phyloP scores from a whole-genome alignment of 1,140 invertebrate genomes.

The Arctopsyche grandis region DNA sequence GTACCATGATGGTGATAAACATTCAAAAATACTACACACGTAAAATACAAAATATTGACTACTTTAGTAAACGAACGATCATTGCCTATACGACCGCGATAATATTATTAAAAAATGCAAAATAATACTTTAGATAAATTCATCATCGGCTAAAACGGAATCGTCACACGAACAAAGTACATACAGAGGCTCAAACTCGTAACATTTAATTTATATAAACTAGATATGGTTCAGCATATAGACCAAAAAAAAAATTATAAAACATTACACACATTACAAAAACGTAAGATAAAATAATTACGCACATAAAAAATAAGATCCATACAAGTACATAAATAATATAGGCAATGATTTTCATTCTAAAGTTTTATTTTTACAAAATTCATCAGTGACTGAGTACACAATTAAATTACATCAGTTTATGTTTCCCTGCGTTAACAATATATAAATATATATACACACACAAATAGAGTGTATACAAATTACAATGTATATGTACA shows the following conservation, averaged over 20 bases:
- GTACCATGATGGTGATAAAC: slow-evolving; percentile 46
- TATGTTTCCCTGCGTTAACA: slow-evolving; percentile 26
- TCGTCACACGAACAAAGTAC: background rate
- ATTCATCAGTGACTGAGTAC: slow-evolving; percentile 34
- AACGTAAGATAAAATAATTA: slow-evolving; percentile 5
- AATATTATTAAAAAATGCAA: slow-evolving; percentile 11
- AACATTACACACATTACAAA: background rate
- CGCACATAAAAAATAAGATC: background rate
- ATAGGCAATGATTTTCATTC: slow-evolving; percentile 31
- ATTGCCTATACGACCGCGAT: slow-evolving; percentile 36
- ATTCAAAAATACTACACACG: slow-evolving; percentile 54
- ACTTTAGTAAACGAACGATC: slow-evolving; percentile 43
- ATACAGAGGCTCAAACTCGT: background rate
- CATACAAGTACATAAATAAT: slow-evolving; percentile 11
- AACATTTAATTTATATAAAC: background rate
- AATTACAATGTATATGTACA: background rate
- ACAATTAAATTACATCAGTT: slow-evolving; percentile 34
- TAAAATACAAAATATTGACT: slow-evolving; percentile 53
- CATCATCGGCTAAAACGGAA: background rate
- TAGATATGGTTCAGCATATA: background rate
- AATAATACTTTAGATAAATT: background rate
- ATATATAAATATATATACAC: slow-evolving; percentile 24
- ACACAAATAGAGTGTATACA: slow-evolving; percentile 33
- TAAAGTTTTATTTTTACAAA: slow-evolving; percentile 35
- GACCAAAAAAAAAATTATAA: background rate